Percentiles rank a stretch among this genome's conserved stretches.
Evolutionary conservation across 1,140 invertebrate species (phyloP).

Genomic region (Lepidotrigona ventralis): DNA sequence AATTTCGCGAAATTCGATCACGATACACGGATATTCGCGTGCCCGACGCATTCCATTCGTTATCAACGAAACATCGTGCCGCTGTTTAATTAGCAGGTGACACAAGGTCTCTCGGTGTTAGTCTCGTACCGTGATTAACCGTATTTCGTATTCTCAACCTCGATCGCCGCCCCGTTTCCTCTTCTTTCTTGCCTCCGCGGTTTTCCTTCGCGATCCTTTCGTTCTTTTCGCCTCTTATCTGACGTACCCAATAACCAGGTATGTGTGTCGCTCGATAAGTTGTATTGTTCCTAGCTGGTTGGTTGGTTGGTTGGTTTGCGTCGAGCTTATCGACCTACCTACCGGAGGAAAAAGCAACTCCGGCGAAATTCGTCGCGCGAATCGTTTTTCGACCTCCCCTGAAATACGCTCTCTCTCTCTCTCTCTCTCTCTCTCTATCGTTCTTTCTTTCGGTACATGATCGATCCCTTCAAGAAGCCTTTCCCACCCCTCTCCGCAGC

Average conservation of each 20-base stretch:
- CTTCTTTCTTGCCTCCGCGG: background rate
- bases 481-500: too few relatives aligned
- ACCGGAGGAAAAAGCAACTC: conserved; percentile 20
- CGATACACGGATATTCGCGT: conserved; percentile 28
- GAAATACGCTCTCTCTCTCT: background rate
- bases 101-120: background rate
- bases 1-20: conserved; percentile 28
- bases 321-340: conserved; percentile 30
- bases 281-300: conserved; percentile 40
- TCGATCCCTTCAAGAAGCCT: background rate
- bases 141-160: background rate
- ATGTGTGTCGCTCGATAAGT: conserved; percentile 58
- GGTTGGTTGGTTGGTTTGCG: conserved; percentile 10
- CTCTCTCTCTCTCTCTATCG: too few relatives aligned
- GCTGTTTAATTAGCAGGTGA: conserved; percentile 33
- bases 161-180: background rate
- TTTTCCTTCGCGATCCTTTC: conserved; percentile 26
- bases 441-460: background rate
- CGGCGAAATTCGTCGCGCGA: conserved; percentile 34
- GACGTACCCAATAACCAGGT: conserved; percentile 50
- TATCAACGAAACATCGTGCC: background rate
- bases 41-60: conserved; percentile 1
- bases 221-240: conserved; percentile 42
- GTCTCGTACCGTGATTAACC: conserved; percentile 1
- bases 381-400: conserved; percentile 5